These are phyloP conservation scores for Lasiurus borealis DNA, from an alignment of 2,113 vertebrate genomes.

Conservation along the genomic window DNA sequence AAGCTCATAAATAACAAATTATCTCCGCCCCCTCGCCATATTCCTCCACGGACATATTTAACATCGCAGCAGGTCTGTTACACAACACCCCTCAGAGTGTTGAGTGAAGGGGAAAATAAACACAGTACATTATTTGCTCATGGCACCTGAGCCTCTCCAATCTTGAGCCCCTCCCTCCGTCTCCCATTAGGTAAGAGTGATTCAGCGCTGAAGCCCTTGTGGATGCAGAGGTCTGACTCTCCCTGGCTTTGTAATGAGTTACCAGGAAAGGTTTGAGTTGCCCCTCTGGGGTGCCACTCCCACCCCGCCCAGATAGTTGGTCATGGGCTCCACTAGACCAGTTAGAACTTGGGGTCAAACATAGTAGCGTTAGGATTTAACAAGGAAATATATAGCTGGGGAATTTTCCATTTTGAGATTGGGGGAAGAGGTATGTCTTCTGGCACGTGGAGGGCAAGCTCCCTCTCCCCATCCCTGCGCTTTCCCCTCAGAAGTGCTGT, in stretches of 20 bases:
- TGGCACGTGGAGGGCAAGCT: not conserved
- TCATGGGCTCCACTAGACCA: not conserved
- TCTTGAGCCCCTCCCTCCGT: not conserved
- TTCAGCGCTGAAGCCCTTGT: not conserved
- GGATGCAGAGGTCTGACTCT: not conserved
- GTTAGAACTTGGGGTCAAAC: slow-evolving; percentile 20
- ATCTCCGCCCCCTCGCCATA: not conserved
- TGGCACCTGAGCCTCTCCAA: slow-evolving; percentile 15
- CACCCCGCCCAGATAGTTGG: not conserved
- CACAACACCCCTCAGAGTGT: slow-evolving; percentile 8
- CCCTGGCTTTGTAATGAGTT: not conserved
- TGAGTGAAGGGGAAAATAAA: slow-evolving; percentile 49
- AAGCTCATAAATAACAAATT: not conserved
- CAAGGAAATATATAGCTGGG: not conserved
- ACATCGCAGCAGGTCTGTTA: not conserved
- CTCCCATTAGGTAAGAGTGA: slow-evolving; percentile 12
- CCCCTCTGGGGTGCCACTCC: not conserved
- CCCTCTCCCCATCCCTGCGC: not conserved
- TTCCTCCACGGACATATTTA: not conserved
- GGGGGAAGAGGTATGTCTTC: not conserved
- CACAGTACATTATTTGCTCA: slow-evolving; percentile 48
- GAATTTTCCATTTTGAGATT: not conserved
- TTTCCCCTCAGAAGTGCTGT: not conserved
- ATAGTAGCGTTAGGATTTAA: not conserved
- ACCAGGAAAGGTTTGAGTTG: not conserved